A percentile compares a stretch with the other conserved stretches of the same genome.
phyloP scores from a whole-genome alignment of 2,888 invertebrate genomes.

The Nyleta sp. region DNA sequence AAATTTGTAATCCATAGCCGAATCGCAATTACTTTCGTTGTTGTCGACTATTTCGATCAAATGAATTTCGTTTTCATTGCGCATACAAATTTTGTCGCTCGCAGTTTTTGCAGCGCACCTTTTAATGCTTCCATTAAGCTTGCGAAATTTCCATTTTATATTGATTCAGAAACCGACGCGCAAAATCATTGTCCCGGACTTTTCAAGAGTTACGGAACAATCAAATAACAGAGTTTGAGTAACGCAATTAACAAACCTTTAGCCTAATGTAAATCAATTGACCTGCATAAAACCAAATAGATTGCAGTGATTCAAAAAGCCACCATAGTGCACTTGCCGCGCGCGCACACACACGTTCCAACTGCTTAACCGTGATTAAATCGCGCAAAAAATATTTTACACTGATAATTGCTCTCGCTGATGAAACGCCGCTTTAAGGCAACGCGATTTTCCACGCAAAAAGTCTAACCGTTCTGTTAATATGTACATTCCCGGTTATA shows the following conservation, averaged over 20 bases:
- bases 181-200: slow-evolving; percentile 32
- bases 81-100: slow-evolving; percentile 7
- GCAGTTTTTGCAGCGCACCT: slow-evolving; percentile 3
- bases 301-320: slow-evolving; percentile 28
- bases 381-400: too few relatives aligned
- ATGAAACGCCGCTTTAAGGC: too few relatives aligned
- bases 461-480: too few relatives aligned
- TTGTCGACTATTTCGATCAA: background rate
- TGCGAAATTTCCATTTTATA: slow-evolving; percentile 33
- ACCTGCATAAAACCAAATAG: slow-evolving; percentile 29
- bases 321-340: background rate
- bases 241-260: slow-evolving; percentile 42
- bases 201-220: slow-evolving; percentile 34
- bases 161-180: slow-evolving; percentile 29
- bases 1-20: background rate
- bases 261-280: slow-evolving; percentile 42
- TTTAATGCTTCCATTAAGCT: slow-evolving; percentile 29
- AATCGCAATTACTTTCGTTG: slow-evolving; percentile 16
- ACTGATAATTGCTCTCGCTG: too few relatives aligned
- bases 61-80: slow-evolving; percentile 18
- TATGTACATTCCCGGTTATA: too few relatives aligned
- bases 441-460: too few relatives aligned
- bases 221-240: slow-evolving; percentile 32
- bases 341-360: too few relatives aligned
- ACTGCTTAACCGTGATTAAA: too few relatives aligned